Base-by-base conservation (phyloP, 1,140 invertebrate species). In the Nephila pilipes region DNA sequence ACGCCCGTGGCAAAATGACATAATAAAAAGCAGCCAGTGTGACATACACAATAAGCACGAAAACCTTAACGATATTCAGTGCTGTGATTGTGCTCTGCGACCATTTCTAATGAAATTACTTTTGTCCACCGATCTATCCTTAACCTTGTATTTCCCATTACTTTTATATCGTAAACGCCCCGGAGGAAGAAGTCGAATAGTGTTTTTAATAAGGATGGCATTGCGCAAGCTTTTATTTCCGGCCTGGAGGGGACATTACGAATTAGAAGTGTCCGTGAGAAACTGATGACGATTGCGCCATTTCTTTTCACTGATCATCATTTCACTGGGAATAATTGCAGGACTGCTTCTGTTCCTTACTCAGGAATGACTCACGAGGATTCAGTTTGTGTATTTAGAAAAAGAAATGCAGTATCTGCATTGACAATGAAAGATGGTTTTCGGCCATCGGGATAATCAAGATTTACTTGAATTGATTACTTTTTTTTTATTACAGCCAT, bases 241-340 rank as follows among this genome's bases (percentile, higher is more conserved):
- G 29, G 65, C 14, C 29, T 32, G 29, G 65, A 18, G 29, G 65
- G 58, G 65, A 29, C 14, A 75, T 10, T 1, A 32, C 14, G 2
- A 29, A 18, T 29, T 32, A 36, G 29, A 75, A 18, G 1, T 25
- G 65, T 16, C 65, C 65, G 65, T 75, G 65, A 75, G 65, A 75
- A 75, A 75, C 25, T 75, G 25, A 29, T 29, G 65, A 29, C 14
- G 65, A 75, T 75, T 75, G 18, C 65, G 25, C 65, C 65, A 32
- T 18, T 16, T 29, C 63, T 65, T 46, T 46, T 46, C 22, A 16
- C 14, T 22, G 57, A 58, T 58, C 65, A 65, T 65, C 63, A 25
- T 65, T 65, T 65, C n/a, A 36, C 32, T 75, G 29, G 29, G 65
- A 75, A 75, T 75, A 75, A 75, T 75, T 75, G 29, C 65, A 32